Evolutionary conservation across 2,113 vertebrate genomes (phyloP).

Genomic region (Paramormyrops kingsleyae): DNA sequence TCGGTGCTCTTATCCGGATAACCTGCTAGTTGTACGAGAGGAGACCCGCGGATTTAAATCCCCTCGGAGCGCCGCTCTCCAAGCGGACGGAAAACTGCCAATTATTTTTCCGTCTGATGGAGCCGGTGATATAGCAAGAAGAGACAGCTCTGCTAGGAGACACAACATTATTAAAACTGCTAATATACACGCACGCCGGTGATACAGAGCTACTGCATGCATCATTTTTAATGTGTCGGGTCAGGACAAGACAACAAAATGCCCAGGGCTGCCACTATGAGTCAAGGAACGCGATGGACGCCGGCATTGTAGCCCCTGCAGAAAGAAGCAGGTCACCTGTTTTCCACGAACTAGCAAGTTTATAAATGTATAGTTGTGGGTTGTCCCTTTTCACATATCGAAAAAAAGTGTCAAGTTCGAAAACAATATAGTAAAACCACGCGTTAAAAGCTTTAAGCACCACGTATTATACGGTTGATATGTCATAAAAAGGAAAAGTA

Average conservation of each 20-base stretch:
- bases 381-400: background rate
- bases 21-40: slow-evolving; percentile 37
- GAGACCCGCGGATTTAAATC: slow-evolving; percentile 26
- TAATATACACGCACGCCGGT: slow-evolving; percentile 42
- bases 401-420: background rate
- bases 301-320: background rate
- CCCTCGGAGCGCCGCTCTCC: slow-evolving; percentile 43
- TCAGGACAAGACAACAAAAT: background rate
- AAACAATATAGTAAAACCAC: background rate
- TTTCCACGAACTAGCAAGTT: background rate
- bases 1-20: slow-evolving; percentile 26
- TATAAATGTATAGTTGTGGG: background rate
- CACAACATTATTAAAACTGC: slow-evolving; percentile 61
- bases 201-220: slow-evolving; percentile 7
- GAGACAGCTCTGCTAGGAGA: slow-evolving; percentile 56
- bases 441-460: background rate
- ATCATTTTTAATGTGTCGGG: slow-evolving; percentile 8
- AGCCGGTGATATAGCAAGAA: slow-evolving; percentile 60
- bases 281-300: background rate
- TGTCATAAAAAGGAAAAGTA: background rate
- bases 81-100: slow-evolving; percentile 51
- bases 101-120: slow-evolving; percentile 69
- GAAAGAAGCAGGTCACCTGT: background rate
- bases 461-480: background rate
- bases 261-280: background rate